Conservation (phyloP, 2,113 vertebrate species). For the Phyllostomus discolor region DNA sequence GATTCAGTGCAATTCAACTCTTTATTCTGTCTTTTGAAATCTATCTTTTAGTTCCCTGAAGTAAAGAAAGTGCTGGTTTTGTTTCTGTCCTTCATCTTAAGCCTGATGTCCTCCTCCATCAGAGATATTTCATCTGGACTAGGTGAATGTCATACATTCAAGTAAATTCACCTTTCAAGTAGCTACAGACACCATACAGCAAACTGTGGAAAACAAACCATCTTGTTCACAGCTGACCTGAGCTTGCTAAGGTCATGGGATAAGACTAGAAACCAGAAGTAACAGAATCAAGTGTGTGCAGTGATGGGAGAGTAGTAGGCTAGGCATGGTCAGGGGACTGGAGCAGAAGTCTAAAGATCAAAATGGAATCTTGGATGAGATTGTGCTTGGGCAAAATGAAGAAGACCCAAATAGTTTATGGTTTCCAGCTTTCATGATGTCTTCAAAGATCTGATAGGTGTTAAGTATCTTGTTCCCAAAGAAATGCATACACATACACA, state of each 20-base stretch:
- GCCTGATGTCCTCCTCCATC: neutral
- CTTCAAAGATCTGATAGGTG: neutral
- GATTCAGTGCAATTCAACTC: neutral
- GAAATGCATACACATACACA: neutral
- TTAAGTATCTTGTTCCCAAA: neutral
- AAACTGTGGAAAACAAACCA: constrained; percentile 5
- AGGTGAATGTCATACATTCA: neutral
- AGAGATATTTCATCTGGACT: neutral
- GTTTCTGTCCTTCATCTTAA: neutral
- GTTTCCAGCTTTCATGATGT: neutral
- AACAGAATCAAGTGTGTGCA: neutral
- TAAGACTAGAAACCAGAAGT: neutral
- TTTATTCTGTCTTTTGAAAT: neutral
- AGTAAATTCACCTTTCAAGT: neutral
- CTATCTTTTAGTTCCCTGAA: neutral
- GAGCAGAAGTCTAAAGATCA: neutral
- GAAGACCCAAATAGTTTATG: neutral
- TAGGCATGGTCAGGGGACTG: neutral
- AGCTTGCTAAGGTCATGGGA: neutral
- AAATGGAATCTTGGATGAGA: neutral
- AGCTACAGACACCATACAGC: neutral
- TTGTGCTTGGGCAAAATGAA: neutral
- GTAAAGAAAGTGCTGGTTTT: neutral
- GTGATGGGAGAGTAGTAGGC: neutral
- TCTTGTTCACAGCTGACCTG: neutral